Evolutionary conservation across 2,113 vertebrate genomes (phyloP).

Genomic region (Gorsachius goisagi): DNA sequence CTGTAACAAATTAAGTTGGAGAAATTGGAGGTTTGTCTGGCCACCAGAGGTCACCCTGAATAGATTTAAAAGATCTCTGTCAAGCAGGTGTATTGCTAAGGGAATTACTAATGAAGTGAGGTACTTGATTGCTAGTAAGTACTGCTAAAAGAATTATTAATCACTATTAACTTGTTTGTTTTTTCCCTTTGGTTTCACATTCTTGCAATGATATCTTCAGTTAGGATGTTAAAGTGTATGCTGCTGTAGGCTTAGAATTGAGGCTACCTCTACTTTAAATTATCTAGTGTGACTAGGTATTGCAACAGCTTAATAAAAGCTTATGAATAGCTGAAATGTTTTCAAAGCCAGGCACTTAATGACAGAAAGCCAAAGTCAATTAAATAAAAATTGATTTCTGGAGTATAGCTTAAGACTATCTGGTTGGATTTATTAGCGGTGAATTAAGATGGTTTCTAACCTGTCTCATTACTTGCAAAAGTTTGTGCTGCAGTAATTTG

Average conservation of each 20-base stretch:
- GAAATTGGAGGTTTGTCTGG: not conserved
- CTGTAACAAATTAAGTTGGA: not conserved
- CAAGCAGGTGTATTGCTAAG: not conserved
- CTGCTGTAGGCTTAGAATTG: not conserved
- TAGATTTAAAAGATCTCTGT: not conserved
- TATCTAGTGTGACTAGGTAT: not conserved
- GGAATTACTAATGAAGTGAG: not conserved
- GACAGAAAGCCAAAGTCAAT: not conserved
- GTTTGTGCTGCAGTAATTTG: not conserved
- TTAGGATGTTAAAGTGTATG: not conserved
- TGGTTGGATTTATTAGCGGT: not conserved
- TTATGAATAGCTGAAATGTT: not conserved
- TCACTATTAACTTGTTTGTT: not conserved
- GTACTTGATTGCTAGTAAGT: not conserved
- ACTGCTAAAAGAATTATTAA: not conserved
- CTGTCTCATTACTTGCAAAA: not conserved
- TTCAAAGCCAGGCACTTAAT: not conserved
- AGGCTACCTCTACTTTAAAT: not conserved
- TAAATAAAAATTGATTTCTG: not conserved
- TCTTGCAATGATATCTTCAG: not conserved
- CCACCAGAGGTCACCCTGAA: slow-evolving; percentile 15
- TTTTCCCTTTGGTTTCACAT: not conserved
- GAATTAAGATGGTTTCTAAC: not conserved
- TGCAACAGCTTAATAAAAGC: not conserved
- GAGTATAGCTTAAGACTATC: not conserved